Base-by-base conservation (phyloP, 2,113 vertebrate species). In the Varanus salvator region DNA sequence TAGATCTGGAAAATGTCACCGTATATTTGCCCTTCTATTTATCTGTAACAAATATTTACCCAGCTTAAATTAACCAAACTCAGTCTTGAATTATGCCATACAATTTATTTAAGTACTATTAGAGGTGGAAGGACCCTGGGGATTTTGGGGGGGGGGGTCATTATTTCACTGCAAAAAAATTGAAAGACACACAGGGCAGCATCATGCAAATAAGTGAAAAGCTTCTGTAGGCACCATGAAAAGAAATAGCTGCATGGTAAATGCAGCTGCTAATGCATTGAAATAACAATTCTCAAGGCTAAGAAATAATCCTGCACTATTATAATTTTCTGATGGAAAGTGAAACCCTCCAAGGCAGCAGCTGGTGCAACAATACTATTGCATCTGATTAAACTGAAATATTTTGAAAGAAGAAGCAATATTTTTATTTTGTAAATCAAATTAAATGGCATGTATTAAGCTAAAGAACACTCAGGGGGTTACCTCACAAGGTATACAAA, bases 351-450 rank as follows among this genome's bases (percentile, higher is more conserved):
- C 34, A 21, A 80, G 34, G 23, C 3, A 15, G 8, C 11, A 93
- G 71, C 48, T 91, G 74, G 69, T 91, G 2, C 64, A 92, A 95
- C 9, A 88, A 90, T 92, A n/a, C 5, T 1, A 11, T 52, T 81
- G 4, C 9, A 85, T 80, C 66, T 15, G 87, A 69, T 11, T 91
- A 1, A 57, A 89, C 1, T 81, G 68, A 93, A 88, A 44, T 85
- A 27, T 81, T 92, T 71, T 50, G 85, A 90, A 91, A 90, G 19
- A 86, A 19, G 17, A 76, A 87, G 52, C 31, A 12, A 15, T 85
- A 64, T 72, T 60, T 66, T 74, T 60, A 84, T 84, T 80, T 94
- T 84, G 82, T 91, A 90, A 69, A 52, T 8, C 6, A 31, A 74
- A 54, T 57, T 17, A 92, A 86, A 92, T 72, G 11, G 1, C 72